These are phyloP conservation scores for human DNA, from an alignment of 2,113 vertebrate species.

Conservation along the genomic window DNA sequence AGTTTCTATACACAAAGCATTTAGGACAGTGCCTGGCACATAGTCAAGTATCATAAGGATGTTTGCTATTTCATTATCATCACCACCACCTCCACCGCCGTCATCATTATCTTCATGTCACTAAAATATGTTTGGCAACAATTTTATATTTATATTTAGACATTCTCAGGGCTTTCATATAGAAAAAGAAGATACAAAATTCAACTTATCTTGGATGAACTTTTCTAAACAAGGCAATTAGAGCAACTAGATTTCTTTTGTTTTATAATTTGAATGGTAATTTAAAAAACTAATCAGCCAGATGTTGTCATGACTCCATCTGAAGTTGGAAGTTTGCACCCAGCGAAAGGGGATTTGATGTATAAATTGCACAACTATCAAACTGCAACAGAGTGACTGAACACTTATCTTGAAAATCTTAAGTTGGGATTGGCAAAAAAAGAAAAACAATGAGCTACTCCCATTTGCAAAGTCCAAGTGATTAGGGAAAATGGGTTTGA, in stretches of 20 bases:
- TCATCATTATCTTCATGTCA: background rate
- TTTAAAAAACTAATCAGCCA: background rate
- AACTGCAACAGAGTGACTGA: background rate
- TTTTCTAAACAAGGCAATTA: background rate
- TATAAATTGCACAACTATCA: background rate
- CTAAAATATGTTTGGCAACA: background rate
- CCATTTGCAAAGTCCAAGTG: background rate
- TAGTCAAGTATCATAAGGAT: background rate
- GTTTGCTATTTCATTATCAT: background rate
- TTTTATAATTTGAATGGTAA: background rate
- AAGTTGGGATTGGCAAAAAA: background rate
- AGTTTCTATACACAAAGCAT: background rate
- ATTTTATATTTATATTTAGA: background rate
- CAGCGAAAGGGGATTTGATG: background rate
- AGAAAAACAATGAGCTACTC: background rate
- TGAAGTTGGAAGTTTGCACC: background rate
- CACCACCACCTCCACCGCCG: rapidly evolving
- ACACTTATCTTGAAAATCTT: background rate
- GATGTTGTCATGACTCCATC: background rate
- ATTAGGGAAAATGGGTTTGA: background rate
- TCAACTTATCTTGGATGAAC: background rate
- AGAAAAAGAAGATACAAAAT: background rate
- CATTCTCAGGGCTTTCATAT: background rate
- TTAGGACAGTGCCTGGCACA: background rate
- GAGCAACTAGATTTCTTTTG: background rate